Evolutionary conservation across 2,888 invertebrate genomes (phyloP), one percentile per base, ranked within the genome.

Genomic region (Teinopalpus imperialis): DNA sequence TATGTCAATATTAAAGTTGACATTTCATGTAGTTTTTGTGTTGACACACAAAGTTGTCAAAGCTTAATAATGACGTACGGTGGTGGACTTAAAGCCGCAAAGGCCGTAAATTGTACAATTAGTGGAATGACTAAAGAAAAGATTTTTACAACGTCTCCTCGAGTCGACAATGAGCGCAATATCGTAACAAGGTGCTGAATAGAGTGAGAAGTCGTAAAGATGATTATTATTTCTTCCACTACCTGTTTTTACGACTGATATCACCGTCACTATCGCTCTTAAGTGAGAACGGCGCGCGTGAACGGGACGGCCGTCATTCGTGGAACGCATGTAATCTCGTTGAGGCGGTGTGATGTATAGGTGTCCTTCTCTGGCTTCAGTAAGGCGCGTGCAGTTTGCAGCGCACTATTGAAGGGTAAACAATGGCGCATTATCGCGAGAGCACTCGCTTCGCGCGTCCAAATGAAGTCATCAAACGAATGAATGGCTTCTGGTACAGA

Each of bases 151-250:
- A 86, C 83, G 85, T 74, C 82, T 85, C 75, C 71, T 80, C 82
- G 16, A 75, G 74, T 74, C 80, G 83, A 88, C 88, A 88, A 88
- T 87, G 86, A 87, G 83, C 85, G 79, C 83, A 86, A 81, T 86
- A 87, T 86, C 86, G 86, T 88, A 87, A 88, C 87, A 88, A 89
- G 87, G 87, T 87, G 88, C 88, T 86, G 87, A 89, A 89, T 89
- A 89, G 89, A 89, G 89, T 89, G 89, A 90, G 89, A 90, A 89
- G 87, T 88, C 87, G 79, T 90, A 90, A 90, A 90, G 86, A 87
- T 90, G 88, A 89, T 89, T 88, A 89, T 89, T 89, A 90, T 90
- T 88, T 89, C 89, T 86, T 87, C 88, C 88, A 89, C 89, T 89
- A 89, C 89, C 89, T 89, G 89, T 89, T 89, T 88, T 88, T 89